Percentiles rank a stretch among this genome's conserved stretches.
Evolutionary conservation across 2,113 vertebrate species (phyloP).

Genomic region (Meles meles): DNA sequence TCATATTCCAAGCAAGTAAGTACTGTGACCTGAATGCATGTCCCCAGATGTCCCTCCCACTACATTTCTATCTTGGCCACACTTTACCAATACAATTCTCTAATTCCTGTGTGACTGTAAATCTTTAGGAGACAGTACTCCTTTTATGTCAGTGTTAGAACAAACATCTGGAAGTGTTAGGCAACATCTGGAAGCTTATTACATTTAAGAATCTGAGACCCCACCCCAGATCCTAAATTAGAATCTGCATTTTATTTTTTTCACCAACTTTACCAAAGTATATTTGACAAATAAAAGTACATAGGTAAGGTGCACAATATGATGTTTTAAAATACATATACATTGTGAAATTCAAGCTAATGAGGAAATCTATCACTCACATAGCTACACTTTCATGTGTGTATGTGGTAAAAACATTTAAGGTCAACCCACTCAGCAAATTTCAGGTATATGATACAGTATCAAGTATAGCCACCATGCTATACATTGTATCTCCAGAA

Average conservation of each 20-base stretch:
- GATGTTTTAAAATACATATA: neutral
- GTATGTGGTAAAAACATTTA: neutral
- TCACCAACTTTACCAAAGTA: neutral
- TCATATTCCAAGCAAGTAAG: neutral
- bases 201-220: neutral
- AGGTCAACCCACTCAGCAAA: neutral
- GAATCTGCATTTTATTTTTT: neutral
- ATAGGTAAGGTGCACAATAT: neutral
- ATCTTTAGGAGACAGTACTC: neutral
- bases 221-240: neutral
- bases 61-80: neutral
- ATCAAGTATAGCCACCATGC: neutral
- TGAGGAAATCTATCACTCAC: neutral
- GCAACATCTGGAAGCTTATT: neutral
- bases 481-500: neutral
- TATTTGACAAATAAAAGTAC: neutral
- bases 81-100: neutral
- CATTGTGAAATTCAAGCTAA: neutral
- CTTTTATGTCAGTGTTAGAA: neutral
- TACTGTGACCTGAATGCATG: neutral
- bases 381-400: neutral
- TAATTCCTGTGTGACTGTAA: neutral
- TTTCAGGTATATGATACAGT: neutral
- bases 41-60: neutral
- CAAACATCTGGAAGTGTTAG: neutral